Base-by-base conservation (phyloP, 2,888 invertebrate species). In the Drosophila rellima region DNA sequence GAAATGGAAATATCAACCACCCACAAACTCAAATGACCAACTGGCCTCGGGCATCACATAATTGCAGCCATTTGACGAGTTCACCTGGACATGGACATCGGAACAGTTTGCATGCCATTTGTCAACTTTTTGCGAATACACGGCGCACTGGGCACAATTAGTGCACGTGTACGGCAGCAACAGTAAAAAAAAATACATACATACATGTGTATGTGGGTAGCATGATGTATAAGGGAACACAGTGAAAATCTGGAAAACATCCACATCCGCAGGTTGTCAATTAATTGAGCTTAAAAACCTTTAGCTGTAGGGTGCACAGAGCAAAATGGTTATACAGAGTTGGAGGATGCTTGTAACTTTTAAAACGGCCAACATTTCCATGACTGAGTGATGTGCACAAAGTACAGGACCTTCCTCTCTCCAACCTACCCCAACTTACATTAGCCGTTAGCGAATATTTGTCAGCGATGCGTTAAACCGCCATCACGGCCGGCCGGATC, bases 231-330 rank as follows among this genome's bases (percentile, higher is more conserved):
- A 26, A 35, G n/a, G 48, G 13, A 40, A 47, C 26, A 47, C 20
- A 40, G 57, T 51, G 57, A 50, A 79, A 80, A 78, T 75, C 73
- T 59, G 69, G 69, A 61, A 70, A 76, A 80, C 69, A 75, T 75
- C 65, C 75, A 68, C 73, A 67, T 80, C 65, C 70, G 71, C 70
- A 42, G 72, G 69, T 79, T 82, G 74, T 67, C 82, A 82, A 77
- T 82, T 84, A 82, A 84, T 82, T 77, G 77, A 60, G 61, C 76
- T 77, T 72, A 74, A 74, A 65, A 48, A 47, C 52, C 61, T 61
- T 52, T 64, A 33, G 45, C 44, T 56, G 60, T 44, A 35, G 50
- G 47, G 50, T 18, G 37, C 23, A 47, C 42, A 45, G 39, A 59
- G 50, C 39, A 44, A 35, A 72, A 57, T 61, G 40, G 48, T 47